These are phyloP conservation scores for Myotis brandtii DNA, from an alignment of 2,113 vertebrate genomes.

Conservation along the genomic window DNA sequence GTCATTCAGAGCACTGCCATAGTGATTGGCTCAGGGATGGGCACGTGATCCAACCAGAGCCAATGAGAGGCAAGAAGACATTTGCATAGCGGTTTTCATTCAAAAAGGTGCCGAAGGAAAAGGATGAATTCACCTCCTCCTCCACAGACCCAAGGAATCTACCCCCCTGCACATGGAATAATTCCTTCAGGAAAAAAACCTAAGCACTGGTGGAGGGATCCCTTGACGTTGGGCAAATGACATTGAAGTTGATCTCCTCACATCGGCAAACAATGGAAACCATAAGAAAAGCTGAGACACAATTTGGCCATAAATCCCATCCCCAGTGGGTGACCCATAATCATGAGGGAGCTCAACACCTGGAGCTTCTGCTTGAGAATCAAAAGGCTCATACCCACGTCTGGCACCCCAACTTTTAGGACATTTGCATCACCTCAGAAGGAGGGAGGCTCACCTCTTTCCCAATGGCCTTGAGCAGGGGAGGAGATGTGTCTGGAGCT, in stretches of 20 bases:
- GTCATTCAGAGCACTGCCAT: not conserved
- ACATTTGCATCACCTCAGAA: not conserved
- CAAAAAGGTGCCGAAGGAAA: not conserved
- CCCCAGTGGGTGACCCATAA: accelerated
- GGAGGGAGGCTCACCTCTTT: not conserved
- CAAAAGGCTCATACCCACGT: accelerated
- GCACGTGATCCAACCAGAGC: not conserved
- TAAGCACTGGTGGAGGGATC: not conserved
- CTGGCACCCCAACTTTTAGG: not conserved
- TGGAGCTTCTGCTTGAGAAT: not conserved
- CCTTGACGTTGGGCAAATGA: not conserved
- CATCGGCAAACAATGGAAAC: not conserved
- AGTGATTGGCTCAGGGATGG: not conserved
- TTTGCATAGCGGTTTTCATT: not conserved
- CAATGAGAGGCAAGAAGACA: not conserved
- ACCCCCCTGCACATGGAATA: not conserved
- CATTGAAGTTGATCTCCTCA: not conserved
- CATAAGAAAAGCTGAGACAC: not conserved
- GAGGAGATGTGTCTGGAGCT: not conserved
- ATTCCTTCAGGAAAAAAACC: not conserved
- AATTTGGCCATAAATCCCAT: not conserved
- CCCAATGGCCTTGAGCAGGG: not conserved
- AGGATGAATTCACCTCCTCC: not conserved
- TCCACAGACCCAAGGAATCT: not conserved
- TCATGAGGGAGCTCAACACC: not conserved